Evolutionary conservation across 2,797 vertebrate species (phyloP).

Genomic region (Peromyscus melanophrys): DNA sequence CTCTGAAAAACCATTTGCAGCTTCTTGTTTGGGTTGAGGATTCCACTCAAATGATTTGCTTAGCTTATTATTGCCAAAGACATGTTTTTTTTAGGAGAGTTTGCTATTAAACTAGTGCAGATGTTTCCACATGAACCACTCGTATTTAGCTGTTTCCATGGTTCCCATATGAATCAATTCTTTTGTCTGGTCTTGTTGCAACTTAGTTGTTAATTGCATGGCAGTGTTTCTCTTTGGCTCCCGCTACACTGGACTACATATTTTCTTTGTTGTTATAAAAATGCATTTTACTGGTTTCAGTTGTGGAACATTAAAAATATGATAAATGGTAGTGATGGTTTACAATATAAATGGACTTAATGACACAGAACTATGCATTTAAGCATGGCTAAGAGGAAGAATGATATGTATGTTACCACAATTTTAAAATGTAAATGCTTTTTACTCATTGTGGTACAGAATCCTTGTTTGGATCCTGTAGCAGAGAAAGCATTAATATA

Average conservation of each 20-base stretch:
- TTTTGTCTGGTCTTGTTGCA: constrained; percentile 65
- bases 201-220: constrained; percentile 50
- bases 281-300: constrained; percentile 64
- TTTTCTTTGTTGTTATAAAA: constrained; percentile 69
- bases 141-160: constrained; percentile 62
- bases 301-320: constrained; percentile 62
- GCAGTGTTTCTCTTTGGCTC: constrained; percentile 59
- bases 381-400: constrained; percentile 22
- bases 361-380: constrained; percentile 44
- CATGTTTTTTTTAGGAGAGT: constrained; percentile 16
- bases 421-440: constrained; percentile 26
- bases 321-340: background rate
- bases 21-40: constrained; percentile 28
- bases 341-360: constrained; percentile 61
- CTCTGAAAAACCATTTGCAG: constrained; percentile 33
- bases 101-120: constrained; percentile 63
- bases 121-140: constrained; percentile 47
- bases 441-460: constrained; percentile 23
- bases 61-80: constrained; percentile 45
- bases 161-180: constrained; percentile 63
- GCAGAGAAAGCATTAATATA: constrained; percentile 30
- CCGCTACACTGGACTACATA: constrained; percentile 39
- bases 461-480: constrained; percentile 32
- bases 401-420: constrained; percentile 20
- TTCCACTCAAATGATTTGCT: constrained; percentile 38